Evolutionary conservation across 2,113 vertebrate species (phyloP).

Genomic region (Myocastor coypus): DNA sequence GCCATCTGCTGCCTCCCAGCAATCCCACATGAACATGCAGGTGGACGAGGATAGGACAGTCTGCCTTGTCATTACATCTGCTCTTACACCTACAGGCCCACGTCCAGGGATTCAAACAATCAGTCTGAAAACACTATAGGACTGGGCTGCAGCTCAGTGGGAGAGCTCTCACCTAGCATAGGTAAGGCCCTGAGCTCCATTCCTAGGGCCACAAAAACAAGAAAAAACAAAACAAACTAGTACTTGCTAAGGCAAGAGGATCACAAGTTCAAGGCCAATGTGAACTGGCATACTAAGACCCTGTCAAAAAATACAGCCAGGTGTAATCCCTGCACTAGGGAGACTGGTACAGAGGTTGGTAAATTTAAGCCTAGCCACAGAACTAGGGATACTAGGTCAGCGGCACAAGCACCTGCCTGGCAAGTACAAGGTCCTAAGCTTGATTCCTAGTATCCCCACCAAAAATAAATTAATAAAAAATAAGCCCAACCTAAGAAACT

Average conservation of each 20-base stretch:
- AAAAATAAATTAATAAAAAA: too few species aligned
- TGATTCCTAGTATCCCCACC: too few species aligned
- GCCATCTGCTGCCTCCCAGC: conserved; percentile 16
- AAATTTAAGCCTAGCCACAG: not conserved
- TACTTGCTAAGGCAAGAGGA: not conserved
- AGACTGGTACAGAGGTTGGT: not conserved
- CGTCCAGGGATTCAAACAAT: not conserved
- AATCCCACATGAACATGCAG: not conserved
- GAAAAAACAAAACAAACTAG: not conserved
- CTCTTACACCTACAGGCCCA: not conserved
- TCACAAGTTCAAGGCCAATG: too few species aligned
- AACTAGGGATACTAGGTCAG: too few species aligned
- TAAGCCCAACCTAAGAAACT: not conserved
- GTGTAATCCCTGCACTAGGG: not conserved
- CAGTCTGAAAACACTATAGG: not conserved
- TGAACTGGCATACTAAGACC: not conserved
- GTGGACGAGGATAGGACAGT: not conserved
- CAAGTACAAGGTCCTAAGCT: too few species aligned
- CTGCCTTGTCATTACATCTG: not conserved
- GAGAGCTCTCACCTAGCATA: not conserved
- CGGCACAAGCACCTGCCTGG: too few species aligned
- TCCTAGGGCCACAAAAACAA: not conserved
- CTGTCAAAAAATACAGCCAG: not conserved
- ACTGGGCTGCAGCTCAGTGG: not conserved
- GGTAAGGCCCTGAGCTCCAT: not conserved